A percentile compares a stretch with the other conserved stretches of the same genome.
Conservation (phyloP, 2,113 vertebrate species). For the Dasypus novemcinctus region DNA sequence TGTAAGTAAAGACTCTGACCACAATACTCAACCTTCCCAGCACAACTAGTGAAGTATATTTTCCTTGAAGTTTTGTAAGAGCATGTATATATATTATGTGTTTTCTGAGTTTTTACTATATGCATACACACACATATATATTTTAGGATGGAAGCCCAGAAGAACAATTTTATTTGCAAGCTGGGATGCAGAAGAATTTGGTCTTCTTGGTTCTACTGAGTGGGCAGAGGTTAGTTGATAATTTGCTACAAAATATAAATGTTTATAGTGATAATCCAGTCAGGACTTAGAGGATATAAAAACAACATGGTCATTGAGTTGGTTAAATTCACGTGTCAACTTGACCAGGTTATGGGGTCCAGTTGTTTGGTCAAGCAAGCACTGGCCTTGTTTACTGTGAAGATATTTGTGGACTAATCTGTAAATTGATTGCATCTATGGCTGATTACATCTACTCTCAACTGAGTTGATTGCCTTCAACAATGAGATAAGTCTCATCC, state of each 20-base stretch:
- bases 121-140: neutral
- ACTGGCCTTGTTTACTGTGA: too few relatives aligned
- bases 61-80: neutral
- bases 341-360: too few relatives aligned
- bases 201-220: conserved; percentile 94
- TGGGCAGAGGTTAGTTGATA: conserved; percentile 94
- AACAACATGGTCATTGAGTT: neutral
- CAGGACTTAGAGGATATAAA: neutral
- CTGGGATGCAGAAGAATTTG: conserved; percentile 99
- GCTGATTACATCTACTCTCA: too few relatives aligned
- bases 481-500: too few relatives aligned
- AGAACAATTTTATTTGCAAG: conserved; percentile 96
- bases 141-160: conserved; percentile 93
- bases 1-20: neutral
- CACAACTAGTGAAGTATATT: neutral
- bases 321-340: too few relatives aligned
- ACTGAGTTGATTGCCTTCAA: too few relatives aligned
- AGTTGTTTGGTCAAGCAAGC: too few relatives aligned
- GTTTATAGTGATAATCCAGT: neutral
- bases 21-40: neutral
- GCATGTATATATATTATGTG: neutral
- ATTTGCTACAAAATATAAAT: neutral
- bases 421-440: too few relatives aligned
- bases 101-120: neutral
- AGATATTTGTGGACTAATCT: too few relatives aligned